Evolutionary conservation across 2,888 invertebrate genomes (phyloP).

Genomic region (Tachina grossa): DNA sequence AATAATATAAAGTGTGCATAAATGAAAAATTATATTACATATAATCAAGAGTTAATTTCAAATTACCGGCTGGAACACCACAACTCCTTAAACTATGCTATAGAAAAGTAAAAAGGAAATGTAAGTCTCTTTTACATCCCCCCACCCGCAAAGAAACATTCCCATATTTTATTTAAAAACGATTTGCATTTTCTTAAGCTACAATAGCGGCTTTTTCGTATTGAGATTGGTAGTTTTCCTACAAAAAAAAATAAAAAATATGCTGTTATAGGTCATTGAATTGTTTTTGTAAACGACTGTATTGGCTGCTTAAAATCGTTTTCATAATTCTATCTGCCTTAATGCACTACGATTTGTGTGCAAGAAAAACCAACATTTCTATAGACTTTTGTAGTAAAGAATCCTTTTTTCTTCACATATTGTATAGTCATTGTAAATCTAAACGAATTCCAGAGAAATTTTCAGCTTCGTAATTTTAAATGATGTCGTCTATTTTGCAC

Average conservation of each 20-base stretch:
- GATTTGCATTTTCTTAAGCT: background rate
- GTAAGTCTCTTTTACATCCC: constrained; percentile 36
- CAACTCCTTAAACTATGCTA: constrained; percentile 3
- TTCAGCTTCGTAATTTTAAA: constrained; percentile 51
- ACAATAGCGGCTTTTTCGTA: constrained; percentile 19
- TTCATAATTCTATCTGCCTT: background rate
- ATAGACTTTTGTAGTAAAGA: background rate
- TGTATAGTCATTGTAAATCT: constrained; percentile 5
- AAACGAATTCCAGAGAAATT: constrained; percentile 43
- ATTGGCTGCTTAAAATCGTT: constrained; percentile 20
- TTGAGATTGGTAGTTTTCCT: background rate
- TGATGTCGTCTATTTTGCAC: constrained; percentile 48
- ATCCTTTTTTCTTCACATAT: background rate
- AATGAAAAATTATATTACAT: constrained; percentile 8
- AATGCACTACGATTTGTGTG: constrained; percentile 4
- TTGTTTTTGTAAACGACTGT: constrained; percentile 5
- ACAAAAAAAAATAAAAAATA: background rate
- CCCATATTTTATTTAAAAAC: constrained; percentile 1
- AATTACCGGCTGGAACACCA: constrained; percentile 23
- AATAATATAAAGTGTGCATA: background rate
- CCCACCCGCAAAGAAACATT: background rate
- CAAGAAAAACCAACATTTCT: background rate
- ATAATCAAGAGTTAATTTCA: constrained; percentile 13
- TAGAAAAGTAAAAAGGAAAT: constrained; percentile 7
- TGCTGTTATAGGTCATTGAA: constrained; percentile 32